A percentile compares a stretch with the other conserved stretches of the same genome.
Evolutionary conservation across 1,140 invertebrate genomes (phyloP).

Genomic region (Temnothorax longispinosus): DNA sequence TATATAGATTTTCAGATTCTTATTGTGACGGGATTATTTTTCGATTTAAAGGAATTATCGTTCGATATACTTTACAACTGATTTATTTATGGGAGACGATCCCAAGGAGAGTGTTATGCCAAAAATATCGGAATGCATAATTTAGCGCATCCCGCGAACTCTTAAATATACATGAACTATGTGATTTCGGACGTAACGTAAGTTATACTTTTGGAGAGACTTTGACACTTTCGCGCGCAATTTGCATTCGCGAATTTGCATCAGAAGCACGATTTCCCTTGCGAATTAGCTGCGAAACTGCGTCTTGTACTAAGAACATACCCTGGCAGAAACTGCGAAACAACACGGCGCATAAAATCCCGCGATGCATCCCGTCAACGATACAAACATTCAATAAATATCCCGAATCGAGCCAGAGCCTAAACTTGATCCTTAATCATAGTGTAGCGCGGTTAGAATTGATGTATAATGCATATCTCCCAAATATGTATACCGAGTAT

Average conservation of each 20-base stretch:
- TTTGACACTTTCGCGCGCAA: constrained; percentile 60
- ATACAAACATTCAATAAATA: constrained; percentile 45
- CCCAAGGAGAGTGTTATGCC: constrained; percentile 27
- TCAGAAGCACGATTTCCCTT: constrained; percentile 58
- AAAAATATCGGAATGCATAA: constrained; percentile 58
- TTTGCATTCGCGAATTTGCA: constrained; percentile 60
- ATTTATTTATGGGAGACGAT: constrained; percentile 36
- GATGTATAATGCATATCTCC: background rate
- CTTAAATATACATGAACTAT: constrained; percentile 59
- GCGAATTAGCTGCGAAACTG: constrained; percentile 60
- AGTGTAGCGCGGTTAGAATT: background rate
- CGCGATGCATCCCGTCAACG: background rate
- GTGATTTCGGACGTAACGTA: constrained; percentile 55
- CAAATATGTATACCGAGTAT: background rate
- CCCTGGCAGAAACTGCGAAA: constrained; percentile 14
- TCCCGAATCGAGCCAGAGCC: background rate
- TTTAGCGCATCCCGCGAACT: constrained; percentile 29
- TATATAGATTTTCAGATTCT: constrained; percentile 1
- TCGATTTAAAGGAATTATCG: constrained; percentile 12
- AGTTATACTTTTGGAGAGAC: constrained; percentile 58
- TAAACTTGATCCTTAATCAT: constrained; percentile 34
- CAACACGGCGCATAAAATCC: constrained; percentile 13
- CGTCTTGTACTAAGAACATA: constrained; percentile 50
- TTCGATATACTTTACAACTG: background rate
- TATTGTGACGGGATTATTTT: background rate